Conservation (phyloP, 2,113 vertebrate species). For the Eulemur macaco region DNA sequence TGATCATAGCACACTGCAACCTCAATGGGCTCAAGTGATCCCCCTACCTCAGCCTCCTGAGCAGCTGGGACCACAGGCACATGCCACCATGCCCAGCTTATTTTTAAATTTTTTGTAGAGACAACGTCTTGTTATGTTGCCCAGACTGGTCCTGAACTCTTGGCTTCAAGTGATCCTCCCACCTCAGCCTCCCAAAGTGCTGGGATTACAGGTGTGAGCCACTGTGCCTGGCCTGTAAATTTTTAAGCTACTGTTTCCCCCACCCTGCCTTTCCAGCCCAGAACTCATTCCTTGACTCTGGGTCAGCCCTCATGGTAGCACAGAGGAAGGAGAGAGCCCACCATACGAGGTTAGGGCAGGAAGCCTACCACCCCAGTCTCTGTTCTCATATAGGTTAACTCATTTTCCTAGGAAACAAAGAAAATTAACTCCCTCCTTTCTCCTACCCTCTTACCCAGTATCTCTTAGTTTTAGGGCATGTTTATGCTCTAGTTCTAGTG, state of each 20-base stretch:
- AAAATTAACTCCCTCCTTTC: not conserved
- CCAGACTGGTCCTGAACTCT: too few species aligned
- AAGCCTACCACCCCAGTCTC: not conserved
- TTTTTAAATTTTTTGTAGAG: too few species aligned
- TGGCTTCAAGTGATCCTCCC: too few species aligned
- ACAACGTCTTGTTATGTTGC: too few species aligned
- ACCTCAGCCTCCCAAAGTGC: too few species aligned
- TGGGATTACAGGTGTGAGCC: too few species aligned
- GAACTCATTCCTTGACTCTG: not conserved
- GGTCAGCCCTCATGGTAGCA: not conserved
- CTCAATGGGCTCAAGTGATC: too few species aligned
- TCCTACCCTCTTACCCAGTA: not conserved
- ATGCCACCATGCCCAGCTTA: too few species aligned
- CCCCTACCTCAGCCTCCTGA: too few species aligned
- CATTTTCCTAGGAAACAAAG: not conserved
- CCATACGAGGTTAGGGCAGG: not conserved
- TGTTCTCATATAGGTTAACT: not conserved
- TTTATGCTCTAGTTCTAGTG: not conserved
- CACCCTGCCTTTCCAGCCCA: not conserved
- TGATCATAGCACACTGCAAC: too few species aligned
- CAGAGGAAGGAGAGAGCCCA: not conserved
- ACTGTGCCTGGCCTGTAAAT: not conserved
- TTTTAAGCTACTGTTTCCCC: not conserved
- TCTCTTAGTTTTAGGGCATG: not conserved
- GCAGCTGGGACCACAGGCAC: too few species aligned